A percentile compares a stretch with the other conserved stretches of the same genome.
These are phyloP conservation scores for Sycophila sp. DNA, from an alignment of 1,140 invertebrate species.

Conservation along the genomic window DNA sequence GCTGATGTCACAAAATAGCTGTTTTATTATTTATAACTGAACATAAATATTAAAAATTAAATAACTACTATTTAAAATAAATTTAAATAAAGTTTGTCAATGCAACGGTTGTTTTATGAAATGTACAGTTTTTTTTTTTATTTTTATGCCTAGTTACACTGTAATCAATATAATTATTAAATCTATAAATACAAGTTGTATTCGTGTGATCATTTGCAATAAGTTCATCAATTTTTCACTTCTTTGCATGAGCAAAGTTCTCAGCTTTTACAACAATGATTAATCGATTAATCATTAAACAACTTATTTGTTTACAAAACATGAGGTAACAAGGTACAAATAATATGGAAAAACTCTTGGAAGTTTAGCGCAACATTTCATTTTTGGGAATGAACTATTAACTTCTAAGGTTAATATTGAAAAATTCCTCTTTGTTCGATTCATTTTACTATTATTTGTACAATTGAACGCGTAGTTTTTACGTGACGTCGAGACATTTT, in stretches of 20 bases:
- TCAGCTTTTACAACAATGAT: slow-evolving; percentile 26
- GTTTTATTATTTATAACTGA: no score
- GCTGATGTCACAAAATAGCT: no score
- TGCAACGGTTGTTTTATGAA: slow-evolving; percentile 53
- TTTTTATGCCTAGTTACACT: slow-evolving; percentile 46
- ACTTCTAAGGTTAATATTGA: not conserved
- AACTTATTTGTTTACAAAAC: slow-evolving; percentile 18
- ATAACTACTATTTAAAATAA: no score
- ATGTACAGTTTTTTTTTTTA: slow-evolving; percentile 54
- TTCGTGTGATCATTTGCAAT: not conserved
- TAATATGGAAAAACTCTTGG: slow-evolving; percentile 23
- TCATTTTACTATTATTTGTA: slow-evolving; percentile 14
- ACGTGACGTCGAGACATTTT: slow-evolving; percentile 20
- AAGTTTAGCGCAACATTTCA: not conserved
- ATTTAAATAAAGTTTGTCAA: no score
- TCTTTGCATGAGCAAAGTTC: not conserved
- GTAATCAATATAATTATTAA: slow-evolving; percentile 54
- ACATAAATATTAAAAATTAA: no score
- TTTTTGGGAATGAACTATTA: not conserved
- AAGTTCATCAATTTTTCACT: slow-evolving; percentile 2
- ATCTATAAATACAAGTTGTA: slow-evolving; percentile 54
- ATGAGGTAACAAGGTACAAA: slow-evolving; percentile 31
- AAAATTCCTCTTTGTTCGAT: not conserved
- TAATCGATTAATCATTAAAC: slow-evolving; percentile 31
- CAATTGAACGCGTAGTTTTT: slow-evolving; percentile 11